Evolutionary conservation across 2,888 invertebrate species (phyloP).

Genomic region (Eupithecia exiguata): DNA sequence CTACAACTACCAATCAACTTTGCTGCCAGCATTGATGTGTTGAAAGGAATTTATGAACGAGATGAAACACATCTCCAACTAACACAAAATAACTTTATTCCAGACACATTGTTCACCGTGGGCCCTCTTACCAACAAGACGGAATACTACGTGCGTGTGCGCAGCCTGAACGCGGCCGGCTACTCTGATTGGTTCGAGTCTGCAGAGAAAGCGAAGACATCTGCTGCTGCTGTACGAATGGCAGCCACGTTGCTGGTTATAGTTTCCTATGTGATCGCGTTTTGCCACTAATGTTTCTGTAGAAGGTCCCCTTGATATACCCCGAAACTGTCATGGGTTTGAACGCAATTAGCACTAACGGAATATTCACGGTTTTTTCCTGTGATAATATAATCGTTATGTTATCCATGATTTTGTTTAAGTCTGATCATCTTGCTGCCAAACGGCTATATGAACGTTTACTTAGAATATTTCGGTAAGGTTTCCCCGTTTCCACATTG

Average conservation of each 20-base stretch:
- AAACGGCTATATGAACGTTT: not conserved
- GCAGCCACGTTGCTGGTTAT: constrained; percentile 46
- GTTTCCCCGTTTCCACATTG: not conserved
- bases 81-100: constrained; percentile 13
- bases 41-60: too few relatives aligned
- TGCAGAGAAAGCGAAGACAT: constrained; percentile 51
- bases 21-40: not conserved
- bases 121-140: constrained; percentile 65
- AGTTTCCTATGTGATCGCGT: constrained; percentile 45
- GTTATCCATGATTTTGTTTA: not conserved
- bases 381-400: not conserved
- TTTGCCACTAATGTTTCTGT: constrained; percentile 37
- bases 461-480: not conserved
- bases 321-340: not conserved
- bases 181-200: constrained; percentile 69
- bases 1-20: not conserved
- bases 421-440: not conserved
- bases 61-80: too few relatives aligned
- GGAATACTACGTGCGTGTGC: constrained; percentile 65
- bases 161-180: constrained; percentile 71
- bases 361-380: not conserved
- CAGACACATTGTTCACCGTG: constrained; percentile 66
- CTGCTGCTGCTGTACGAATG: constrained; percentile 47
- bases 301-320: not conserved
- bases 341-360: not conserved